Evolutionary conservation across 1,140 invertebrate genomes (phyloP), one percentile per base, ranked within the genome.

Genomic region (Lethrus apterus): DNA sequence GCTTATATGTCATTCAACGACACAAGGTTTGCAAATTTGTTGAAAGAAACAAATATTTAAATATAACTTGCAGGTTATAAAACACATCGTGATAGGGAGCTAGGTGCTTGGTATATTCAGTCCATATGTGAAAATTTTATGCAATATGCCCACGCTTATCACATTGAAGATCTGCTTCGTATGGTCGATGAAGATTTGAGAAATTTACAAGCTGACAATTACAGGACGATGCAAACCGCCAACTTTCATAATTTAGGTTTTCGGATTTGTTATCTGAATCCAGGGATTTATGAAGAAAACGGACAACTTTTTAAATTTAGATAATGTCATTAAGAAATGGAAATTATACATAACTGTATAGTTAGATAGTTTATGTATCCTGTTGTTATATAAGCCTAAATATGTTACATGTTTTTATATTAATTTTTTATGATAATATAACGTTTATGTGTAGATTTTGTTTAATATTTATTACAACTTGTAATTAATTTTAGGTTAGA

Each of bases 21-120:
- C 49, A 5, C 41, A 46, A 21, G 41, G 41, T 45, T 30, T 33
- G 9, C 5, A 8, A 15, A 11, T 9, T 9, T 33, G 29, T 15
- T 15, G 2, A 29, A 23, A 8, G 26, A 8, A 26, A 11, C 11
- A 18, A 11, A 21, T 20, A 9, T 21, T 9, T 1, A 1, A 20
- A 23, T 21, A 18, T 3, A 20, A 26, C 13, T 26, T 38, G 7
- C 8, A 42, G 40, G 40, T 20, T 42, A 29, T 29, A 42, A 24
- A 11, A 15, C 86, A 14, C 76, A 78, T 60, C 70, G 86, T 31
- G 80, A 88, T 64, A 57, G 46, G 0, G 46, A 59, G 4, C 58
- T 57, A 15, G 86, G 86, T 11, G 82, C 81, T 41, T 87, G 84
- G 81, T 87, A 83, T 57, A 81, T 89, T 41, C 80, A 86, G 59